These are phyloP conservation scores for Malaclemys terrapin DNA, from an alignment of 2,113 vertebrate genomes.

Conservation along the genomic window DNA sequence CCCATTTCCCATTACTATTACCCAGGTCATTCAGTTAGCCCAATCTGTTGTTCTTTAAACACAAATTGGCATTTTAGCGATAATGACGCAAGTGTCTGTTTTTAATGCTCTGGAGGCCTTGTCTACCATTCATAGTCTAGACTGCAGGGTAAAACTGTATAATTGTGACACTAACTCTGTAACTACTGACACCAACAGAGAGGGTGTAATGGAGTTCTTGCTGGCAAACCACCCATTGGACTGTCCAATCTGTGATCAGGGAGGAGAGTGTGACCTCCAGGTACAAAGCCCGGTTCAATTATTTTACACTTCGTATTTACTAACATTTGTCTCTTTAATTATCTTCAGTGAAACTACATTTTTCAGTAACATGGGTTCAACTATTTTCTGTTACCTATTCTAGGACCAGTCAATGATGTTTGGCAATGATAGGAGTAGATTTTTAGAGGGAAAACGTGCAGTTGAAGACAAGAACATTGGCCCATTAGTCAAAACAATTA, in stretches of 20 bases:
- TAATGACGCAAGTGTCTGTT: not conserved
- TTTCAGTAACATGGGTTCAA: conserved; percentile 11
- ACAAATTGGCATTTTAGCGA: not conserved
- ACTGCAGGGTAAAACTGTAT: not conserved
- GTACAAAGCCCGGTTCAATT: conserved; percentile 73
- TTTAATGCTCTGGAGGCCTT: not conserved
- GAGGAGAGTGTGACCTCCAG: conserved; percentile 97
- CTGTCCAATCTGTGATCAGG: conserved; percentile 97
- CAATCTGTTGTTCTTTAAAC: not conserved
- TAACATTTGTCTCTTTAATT: conserved; percentile 1
- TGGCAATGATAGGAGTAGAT: conserved; percentile 95
- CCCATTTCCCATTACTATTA: not conserved
- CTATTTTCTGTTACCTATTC: conserved; percentile 37
- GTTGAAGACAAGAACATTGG: conserved; percentile 99
- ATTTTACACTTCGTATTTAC: not conserved
- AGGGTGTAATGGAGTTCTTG: conserved; percentile 97
- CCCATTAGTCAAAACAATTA: conserved; percentile 97
- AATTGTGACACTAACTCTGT: not conserved
- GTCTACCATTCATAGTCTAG: not conserved
- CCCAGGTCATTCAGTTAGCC: not conserved
- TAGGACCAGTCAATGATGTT: conserved; percentile 99
- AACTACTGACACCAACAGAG: conserved; percentile 79
- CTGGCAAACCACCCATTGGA: conserved; percentile 95
- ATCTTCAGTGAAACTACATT: not conserved
- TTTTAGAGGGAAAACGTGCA: conserved; percentile 93